A percentile compares a stretch with the other conserved stretches of the same genome.
Conservation (phyloP, 2,888 invertebrate species). For the Coremacera marginata region DNA sequence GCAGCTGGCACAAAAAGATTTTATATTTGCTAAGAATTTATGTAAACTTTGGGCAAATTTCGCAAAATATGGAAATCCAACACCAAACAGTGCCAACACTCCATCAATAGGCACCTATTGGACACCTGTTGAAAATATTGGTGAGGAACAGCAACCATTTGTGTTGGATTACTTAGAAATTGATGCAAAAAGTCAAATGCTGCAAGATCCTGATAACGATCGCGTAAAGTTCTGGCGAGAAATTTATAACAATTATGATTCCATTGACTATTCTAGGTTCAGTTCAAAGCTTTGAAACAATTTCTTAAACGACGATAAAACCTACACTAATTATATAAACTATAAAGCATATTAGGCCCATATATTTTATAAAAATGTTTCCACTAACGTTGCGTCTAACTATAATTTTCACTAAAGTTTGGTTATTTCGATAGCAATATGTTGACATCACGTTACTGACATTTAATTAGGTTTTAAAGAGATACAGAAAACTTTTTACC, state of each 20-base stretch:
- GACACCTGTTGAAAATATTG: constrained; percentile 54
- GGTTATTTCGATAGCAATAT: too few relatives aligned
- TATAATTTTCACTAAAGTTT: too few relatives aligned
- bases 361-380: too few relatives aligned
- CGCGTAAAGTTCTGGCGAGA: constrained; percentile 65
- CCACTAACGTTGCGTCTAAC: too few relatives aligned
- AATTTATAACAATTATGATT: constrained; percentile 61
- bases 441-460: too few relatives aligned
- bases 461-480: too few relatives aligned
- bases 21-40: constrained; percentile 68
- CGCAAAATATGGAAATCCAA: constrained; percentile 72
- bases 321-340: too few relatives aligned
- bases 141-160: constrained; percentile 43
- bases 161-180: constrained; percentile 61
- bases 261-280: constrained; percentile 48
- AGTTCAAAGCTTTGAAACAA: constrained; percentile 53
- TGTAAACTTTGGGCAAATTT: constrained; percentile 76
- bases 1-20: constrained; percentile 50
- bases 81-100: constrained; percentile 50
- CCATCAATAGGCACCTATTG: constrained; percentile 52
- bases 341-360: too few relatives aligned
- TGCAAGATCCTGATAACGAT: constrained; percentile 59
- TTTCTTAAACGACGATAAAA: too few relatives aligned
- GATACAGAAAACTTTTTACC: too few relatives aligned
- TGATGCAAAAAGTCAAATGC: constrained; percentile 57